Base-by-base conservation (phyloP, 2,113 vertebrate genomes). In the Ptilonorhynchus violaceus region DNA sequence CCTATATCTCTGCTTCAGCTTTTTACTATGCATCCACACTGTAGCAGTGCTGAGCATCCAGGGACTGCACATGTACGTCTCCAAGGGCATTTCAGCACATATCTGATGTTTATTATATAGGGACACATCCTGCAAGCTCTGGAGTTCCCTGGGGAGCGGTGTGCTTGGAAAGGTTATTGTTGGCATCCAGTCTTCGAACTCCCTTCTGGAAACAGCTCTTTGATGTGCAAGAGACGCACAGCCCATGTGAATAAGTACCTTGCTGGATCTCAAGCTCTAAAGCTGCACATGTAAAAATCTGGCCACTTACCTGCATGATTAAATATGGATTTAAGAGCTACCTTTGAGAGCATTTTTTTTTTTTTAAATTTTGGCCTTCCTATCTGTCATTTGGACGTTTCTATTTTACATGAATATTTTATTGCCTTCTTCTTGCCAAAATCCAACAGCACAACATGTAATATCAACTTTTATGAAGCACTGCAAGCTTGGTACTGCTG, bases 391-490 rank as follows among this genome's bases (percentile, higher is more conserved):
- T 94, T 91, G 87, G 89, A 94, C 21, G 6, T 78, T 94, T 92
- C 30, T 49, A 6, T 63, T 92, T 82, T 85, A 94, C 5, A 17
- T 74, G 63, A 92, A 92, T 93, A 84, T 91, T 95, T 92, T 86
- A 92, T 78, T 86, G 94, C 73, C 9, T 1, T 3, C 50, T 88
- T 77, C 84, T 78, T 96, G 92, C 91, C 95, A 97, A 95, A 95
- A 90, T 73, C 19, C 77, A 96, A 72, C 50, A 70, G 84, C 55
- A 81, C 46, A 93, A 91, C 72, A 52, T 69, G 72, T 47, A 92
- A 94, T 69, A 96, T 49, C 53, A 56, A 62, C 83, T 96, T 93
- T 95, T 89, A 96, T 64, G 75, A 90, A 95, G 63, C 60, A 70
- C 59, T 74, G 74, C 35, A 83, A 94, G 50, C 42, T 92, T 27